A percentile compares a stretch with the other conserved stretches of the same genome.
Conservation (phyloP, 2,113 vertebrate species). For the Hyperopisus bebe region DNA sequence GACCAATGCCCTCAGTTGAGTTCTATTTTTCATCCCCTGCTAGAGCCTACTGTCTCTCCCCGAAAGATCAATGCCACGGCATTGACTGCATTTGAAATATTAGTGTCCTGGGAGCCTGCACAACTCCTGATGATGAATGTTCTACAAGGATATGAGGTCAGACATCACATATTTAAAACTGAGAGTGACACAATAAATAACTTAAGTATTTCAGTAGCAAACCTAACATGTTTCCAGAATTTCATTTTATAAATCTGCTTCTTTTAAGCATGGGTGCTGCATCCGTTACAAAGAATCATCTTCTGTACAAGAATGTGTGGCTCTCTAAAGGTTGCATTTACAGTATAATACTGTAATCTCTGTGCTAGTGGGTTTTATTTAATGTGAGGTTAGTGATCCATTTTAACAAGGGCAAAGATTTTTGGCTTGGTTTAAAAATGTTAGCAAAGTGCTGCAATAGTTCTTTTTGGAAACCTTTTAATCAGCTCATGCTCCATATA, state of each 20-base stretch:
- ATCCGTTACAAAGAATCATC: background rate
- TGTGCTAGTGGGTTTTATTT: background rate
- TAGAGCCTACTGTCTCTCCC: conserved; percentile 81
- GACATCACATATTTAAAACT: background rate
- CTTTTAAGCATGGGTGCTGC: background rate
- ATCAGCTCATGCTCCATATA: background rate
- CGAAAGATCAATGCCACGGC: conserved; percentile 71
- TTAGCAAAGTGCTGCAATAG: background rate
- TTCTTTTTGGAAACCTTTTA: background rate
- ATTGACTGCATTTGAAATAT: conserved; percentile 80
- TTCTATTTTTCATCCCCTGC: conserved; percentile 17
- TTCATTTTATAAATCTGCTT: background rate
- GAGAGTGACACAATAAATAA: background rate
- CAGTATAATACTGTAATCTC: background rate
- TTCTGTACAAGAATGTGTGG: background rate
- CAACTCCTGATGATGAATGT: conserved; percentile 66
- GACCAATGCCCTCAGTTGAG: background rate
- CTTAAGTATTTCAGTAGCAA: background rate
- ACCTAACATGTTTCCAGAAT: background rate
- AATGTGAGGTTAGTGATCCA: background rate
- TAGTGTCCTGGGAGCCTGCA: conserved; percentile 83
- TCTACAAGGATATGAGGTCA: conserved; percentile 88
- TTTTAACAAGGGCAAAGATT: background rate
- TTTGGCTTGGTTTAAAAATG: background rate
- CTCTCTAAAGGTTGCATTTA: background rate